Conservation (phyloP, 1,140 invertebrate genomes). For the Amyelois transitella region DNA sequence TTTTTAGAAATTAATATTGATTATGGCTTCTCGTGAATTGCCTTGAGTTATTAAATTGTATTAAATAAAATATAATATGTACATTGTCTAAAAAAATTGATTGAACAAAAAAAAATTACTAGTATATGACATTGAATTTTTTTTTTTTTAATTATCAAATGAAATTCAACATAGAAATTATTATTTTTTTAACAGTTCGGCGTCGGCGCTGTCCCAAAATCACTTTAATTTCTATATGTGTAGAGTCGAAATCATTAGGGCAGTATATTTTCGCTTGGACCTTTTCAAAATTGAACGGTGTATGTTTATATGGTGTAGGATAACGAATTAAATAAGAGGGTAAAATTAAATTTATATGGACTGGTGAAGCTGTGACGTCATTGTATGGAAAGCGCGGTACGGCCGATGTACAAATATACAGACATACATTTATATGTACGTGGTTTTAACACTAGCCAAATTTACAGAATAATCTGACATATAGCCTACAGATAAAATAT, state of each 20-base stretch:
- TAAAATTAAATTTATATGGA: slow-evolving; percentile 8
- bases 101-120: too few species aligned
- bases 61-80: too few species aligned
- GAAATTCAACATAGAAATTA: neutral
- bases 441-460: too few species aligned
- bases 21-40: too few species aligned
- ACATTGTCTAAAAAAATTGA: too few species aligned
- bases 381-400: neutral
- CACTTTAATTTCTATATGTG: neutral
- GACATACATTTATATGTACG: neutral
- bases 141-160: too few species aligned
- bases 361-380: slow-evolving; percentile 15
- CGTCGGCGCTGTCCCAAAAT: neutral
- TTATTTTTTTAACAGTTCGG: neutral
- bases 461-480: too few species aligned
- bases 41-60: too few species aligned
- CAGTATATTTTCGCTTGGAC: neutral
- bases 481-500: too few species aligned
- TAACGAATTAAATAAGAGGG: neutral
- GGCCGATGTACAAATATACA: neutral
- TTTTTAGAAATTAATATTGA: too few species aligned
- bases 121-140: too few species aligned
- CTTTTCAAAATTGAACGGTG: neutral
- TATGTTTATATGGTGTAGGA: neutral
- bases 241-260: neutral